phyloP scores from a whole-genome alignment of 2,113 vertebrate species.

The Myrmophylax atrothorax region DNA sequence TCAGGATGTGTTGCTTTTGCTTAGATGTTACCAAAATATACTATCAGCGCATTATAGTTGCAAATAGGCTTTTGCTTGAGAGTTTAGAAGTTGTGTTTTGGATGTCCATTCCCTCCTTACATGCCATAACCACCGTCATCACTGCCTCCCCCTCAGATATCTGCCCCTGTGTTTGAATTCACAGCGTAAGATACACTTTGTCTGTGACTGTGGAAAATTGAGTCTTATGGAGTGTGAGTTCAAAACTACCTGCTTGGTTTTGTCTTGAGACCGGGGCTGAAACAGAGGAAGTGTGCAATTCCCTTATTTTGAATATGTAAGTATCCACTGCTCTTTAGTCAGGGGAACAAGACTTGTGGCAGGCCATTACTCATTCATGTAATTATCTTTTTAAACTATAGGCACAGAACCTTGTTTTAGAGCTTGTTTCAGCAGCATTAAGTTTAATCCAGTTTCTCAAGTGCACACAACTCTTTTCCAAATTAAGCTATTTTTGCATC shows the following conservation, averaged over 20 bases:
- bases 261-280: neutral
- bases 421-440: neutral
- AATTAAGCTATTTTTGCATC: neutral
- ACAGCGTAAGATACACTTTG: neutral
- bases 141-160: too few species aligned
- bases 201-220: neutral
- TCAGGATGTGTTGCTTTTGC: neutral
- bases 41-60: neutral
- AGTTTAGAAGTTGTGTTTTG: neutral
- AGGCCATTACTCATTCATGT: neutral
- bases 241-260: neutral
- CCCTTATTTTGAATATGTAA: neutral
- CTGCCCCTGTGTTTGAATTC: neutral
- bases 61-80: neutral
- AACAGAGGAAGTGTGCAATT: neutral
- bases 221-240: neutral
- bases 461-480: neutral
- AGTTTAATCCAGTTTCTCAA: neutral
- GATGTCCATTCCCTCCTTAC: neutral
- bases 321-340: neutral
- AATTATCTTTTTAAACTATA: neutral
- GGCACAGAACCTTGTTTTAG: neutral
- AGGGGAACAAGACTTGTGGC: neutral
- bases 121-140: neutral
- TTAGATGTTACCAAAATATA: neutral